These are phyloP conservation scores for Catocala fraxini DNA, from an alignment of 2,888 invertebrate genomes.

Conservation along the genomic window DNA sequence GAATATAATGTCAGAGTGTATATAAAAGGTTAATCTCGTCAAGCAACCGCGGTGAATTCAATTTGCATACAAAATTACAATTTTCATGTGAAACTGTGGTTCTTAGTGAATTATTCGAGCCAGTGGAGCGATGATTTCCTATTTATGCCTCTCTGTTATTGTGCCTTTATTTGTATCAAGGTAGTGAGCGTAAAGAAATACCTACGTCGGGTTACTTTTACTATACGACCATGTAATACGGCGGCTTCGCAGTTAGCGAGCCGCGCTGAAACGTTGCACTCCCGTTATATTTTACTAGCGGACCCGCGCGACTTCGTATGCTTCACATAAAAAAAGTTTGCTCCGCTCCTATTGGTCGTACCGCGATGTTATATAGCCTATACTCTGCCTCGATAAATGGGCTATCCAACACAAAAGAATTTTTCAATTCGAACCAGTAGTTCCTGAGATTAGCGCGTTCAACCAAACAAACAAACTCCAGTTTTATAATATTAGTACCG, in stretches of 20 bases:
- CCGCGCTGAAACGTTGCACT: slow-evolving; percentile 18
- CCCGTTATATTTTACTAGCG: slow-evolving; percentile 4
- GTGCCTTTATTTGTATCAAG: slow-evolving; percentile 81
- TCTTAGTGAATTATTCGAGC: slow-evolving; percentile 81
- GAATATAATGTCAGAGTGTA: slow-evolving; percentile 56
- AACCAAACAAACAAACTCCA: too few relatives aligned
- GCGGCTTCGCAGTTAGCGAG: slow-evolving; percentile 13
- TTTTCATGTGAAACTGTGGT: slow-evolving; percentile 82
- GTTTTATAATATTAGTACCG: too few relatives aligned
- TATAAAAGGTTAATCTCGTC: slow-evolving; percentile 63
- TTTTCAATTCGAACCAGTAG: too few relatives aligned
- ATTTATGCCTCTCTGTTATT: slow-evolving; percentile 78
- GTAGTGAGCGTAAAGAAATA: slow-evolving; percentile 77
- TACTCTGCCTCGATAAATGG: too few relatives aligned
- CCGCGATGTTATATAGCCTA: too few relatives aligned
- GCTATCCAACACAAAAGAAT: too few relatives aligned
- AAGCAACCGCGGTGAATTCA: slow-evolving; percentile 69
- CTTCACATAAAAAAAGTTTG: too few relatives aligned
- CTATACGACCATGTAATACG: slow-evolving; percentile 36
- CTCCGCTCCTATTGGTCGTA: too few relatives aligned
- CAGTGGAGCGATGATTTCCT: slow-evolving; percentile 85
- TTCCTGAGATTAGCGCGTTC: too few relatives aligned
- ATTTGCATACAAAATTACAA: slow-evolving; percentile 84
- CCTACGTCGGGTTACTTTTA: slow-evolving; percentile 64
- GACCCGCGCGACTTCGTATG: too few relatives aligned